Percentiles rank a stretch among this genome's conserved stretches.
Evolutionary conservation across 2,797 vertebrate genomes (phyloP).

Genomic region (Anisognathus igniventris): DNA sequence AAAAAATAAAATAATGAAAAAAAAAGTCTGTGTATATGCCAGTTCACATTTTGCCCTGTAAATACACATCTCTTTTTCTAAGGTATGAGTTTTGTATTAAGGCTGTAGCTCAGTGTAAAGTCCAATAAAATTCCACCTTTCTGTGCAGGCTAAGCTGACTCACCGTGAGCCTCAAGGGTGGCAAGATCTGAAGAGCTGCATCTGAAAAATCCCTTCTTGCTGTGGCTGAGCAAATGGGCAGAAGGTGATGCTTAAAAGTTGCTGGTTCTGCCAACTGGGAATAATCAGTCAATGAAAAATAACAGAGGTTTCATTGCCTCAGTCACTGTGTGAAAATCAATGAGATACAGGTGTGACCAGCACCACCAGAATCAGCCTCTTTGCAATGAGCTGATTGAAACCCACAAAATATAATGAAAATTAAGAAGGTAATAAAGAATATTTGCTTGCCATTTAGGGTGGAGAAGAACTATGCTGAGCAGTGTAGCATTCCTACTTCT

Average conservation of each 20-base stretch:
- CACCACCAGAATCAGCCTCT: neutral
- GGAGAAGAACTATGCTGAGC: neutral
- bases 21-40: neutral
- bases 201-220: neutral
- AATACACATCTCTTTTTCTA: neutral
- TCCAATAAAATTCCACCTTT: neutral
- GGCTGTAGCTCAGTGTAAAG: neutral
- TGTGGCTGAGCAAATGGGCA: neutral
- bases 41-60: neutral
- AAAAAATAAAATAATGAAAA: neutral
- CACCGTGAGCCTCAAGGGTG: neutral
- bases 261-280: neutral
- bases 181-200: neutral
- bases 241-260: neutral
- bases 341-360: rapidly evolving
- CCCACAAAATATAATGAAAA: neutral
- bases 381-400: neutral
- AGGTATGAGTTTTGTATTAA: neutral
- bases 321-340: neutral
- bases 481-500: neutral
- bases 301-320: neutral
- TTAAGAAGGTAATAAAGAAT: neutral
- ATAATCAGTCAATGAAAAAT: neutral
- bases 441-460: neutral
- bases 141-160: neutral